These are phyloP conservation scores for Epinotia nisella DNA, from an alignment of 2,888 invertebrate genomes.

Conservation along the genomic window DNA sequence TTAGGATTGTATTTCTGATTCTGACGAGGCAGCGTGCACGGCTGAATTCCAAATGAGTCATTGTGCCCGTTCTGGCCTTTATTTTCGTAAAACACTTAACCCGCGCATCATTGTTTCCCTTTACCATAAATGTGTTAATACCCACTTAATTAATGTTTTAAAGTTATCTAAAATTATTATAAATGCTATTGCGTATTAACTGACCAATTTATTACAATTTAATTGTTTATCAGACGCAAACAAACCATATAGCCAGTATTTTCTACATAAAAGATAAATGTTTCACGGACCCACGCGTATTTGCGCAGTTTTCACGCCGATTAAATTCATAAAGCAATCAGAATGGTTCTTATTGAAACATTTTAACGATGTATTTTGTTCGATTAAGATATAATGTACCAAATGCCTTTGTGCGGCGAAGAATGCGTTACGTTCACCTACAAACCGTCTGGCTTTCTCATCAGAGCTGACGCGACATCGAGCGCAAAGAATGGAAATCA, in stretches of 20 bases:
- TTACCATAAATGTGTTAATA: slow-evolving; percentile 33
- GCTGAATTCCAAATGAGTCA: slow-evolving; percentile 84
- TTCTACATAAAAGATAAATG: slow-evolving; percentile 28
- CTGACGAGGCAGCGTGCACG: slow-evolving; percentile 81
- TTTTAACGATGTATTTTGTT: slow-evolving; percentile 38
- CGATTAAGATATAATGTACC: slow-evolving; percentile 30
- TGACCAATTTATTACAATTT: background rate
- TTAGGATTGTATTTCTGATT: slow-evolving; percentile 85
- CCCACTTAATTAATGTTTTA: slow-evolving; percentile 17
- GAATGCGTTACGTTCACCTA: slow-evolving; percentile 44
- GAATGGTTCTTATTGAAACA: slow-evolving; percentile 16
- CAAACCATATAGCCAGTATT: background rate
- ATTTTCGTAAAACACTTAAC: slow-evolving; percentile 83
- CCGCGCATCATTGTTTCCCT: slow-evolving; percentile 76
- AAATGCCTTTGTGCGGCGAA: slow-evolving; percentile 29
- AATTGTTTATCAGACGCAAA: background rate
- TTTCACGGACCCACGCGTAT: slow-evolving; percentile 20
- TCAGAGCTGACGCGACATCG: slow-evolving; percentile 59
- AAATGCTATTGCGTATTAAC: background rate
- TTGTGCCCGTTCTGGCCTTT: slow-evolving; percentile 84
- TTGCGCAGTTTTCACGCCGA: slow-evolving; percentile 29
- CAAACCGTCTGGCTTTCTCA: slow-evolving; percentile 62
- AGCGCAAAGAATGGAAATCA: slow-evolving; percentile 69
- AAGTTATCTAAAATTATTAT: background rate
- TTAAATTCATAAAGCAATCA: slow-evolving; percentile 37